Evolutionary conservation across 2,113 vertebrate genomes (phyloP), one percentile per base, ranked within the genome.

Genomic region (Atlantisia rogersi): DNA sequence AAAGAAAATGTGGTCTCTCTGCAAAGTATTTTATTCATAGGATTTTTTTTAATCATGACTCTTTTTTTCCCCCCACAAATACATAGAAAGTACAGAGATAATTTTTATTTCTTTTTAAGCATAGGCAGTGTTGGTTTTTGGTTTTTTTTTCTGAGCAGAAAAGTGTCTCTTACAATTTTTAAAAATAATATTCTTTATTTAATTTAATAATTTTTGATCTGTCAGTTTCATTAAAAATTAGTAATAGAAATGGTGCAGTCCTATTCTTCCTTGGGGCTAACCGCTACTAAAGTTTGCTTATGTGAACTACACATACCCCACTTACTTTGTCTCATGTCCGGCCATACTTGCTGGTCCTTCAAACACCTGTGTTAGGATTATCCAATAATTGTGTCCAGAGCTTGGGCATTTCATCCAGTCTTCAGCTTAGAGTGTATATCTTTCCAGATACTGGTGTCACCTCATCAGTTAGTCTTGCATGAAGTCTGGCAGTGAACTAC

Each of bases 281-380:
- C 6, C 26, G 17, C 7, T 29, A 29, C 4, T 22, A 24, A 64
- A 26, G 7, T 40, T 64, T 68, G 9, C 6, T 22, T 62, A 37
- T 8, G 0, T 0, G 26, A 86, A 48, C 13, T 53, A 21, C 0
- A 1, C 13, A 8, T 37, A 14, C 4, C 21, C 8, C 14, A 17
- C 25, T 65, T 74, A 58, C 3, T 21, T 32, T 32, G 19, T 50
- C 22, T 15, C 10, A 2, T 53, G 50, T 1, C 32, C 37, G 58
- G 37, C 2, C 29, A 17, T 60, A 56, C 29, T 25, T 46, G 25
- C 13, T 32, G 11, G 39, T 58, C 37, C 15, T 63, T 84, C 40
- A 40, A 58, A 58, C 15, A 42, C 2, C 67, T 46, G 56, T 3
- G 65, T 86, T 65, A 31, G 56, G 40, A 70, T 35, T 20, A 82